Percentiles rank a stretch among this genome's conserved stretches.
phyloP scores from a whole-genome alignment of 2,113 vertebrate species.

The Megaceryle torquata region DNA sequence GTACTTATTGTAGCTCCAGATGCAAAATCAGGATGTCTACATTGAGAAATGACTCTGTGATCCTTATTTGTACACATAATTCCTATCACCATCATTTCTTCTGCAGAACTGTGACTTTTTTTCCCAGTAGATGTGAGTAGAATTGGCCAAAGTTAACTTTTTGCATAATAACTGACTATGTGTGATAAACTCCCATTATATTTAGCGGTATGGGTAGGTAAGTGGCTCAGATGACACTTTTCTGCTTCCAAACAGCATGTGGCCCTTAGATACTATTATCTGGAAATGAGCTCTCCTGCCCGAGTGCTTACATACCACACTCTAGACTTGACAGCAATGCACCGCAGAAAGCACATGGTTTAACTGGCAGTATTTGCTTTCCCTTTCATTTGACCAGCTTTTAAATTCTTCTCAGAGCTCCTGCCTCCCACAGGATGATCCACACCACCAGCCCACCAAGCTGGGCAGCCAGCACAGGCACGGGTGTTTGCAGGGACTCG shows the following conservation, averaged over 20 bases:
- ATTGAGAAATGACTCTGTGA: background rate
- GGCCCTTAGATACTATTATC: background rate
- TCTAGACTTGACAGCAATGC: background rate
- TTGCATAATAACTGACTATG: background rate
- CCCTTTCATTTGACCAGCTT: background rate
- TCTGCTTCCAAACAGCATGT: background rate
- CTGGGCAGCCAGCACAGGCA: fast-evolving
- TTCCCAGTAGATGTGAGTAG: background rate
- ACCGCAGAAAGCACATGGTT: background rate
- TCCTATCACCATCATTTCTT: background rate
- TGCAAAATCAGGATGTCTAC: background rate
- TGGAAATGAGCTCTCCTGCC: background rate
- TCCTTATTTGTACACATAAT: background rate
- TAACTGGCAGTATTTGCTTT: background rate
- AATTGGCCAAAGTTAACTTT: background rate
- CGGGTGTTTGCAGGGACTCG: background rate
- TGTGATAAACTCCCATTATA: background rate
- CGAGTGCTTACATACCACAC: background rate
- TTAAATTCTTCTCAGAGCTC: background rate
- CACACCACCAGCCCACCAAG: background rate
- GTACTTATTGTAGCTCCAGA: background rate
- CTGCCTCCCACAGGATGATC: background rate
- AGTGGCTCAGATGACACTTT: background rate
- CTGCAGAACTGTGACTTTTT: background rate
- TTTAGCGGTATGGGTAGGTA: background rate